Percentiles rank a stretch among this genome's conserved stretches.
Conservation (phyloP, 2,113 vertebrate species). For the Eurypyga helias region DNA sequence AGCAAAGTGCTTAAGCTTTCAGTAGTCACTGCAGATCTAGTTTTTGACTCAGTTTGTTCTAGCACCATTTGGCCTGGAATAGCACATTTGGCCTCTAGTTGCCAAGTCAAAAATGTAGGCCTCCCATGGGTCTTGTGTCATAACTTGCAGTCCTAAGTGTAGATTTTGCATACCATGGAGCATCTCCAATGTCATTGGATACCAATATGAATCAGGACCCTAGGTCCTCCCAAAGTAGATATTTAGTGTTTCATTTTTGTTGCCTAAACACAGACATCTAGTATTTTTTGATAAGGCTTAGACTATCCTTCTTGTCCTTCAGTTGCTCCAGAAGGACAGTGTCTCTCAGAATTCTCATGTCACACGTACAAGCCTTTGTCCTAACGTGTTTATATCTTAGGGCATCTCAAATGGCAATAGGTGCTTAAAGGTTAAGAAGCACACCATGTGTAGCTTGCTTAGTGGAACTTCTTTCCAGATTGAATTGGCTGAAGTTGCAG, state of each 20-base stretch:
- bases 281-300: not conserved
- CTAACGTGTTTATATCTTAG: not conserved
- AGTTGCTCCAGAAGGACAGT: not conserved
- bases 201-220: not conserved
- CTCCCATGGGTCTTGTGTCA: not conserved
- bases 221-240: not conserved
- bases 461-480: not conserved
- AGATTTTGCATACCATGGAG: not conserved
- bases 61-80: not conserved
- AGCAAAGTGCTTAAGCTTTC: not conserved
- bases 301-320: not conserved
- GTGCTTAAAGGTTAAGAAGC: not conserved
- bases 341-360: not conserved
- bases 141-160: not conserved
- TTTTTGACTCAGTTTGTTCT: not conserved
- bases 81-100: not conserved
- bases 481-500: not conserved
- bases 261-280: not conserved
- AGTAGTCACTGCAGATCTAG: not conserved
- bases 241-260: not conserved
- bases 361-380: not conserved
- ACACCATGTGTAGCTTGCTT: not conserved
- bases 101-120: not conserved
- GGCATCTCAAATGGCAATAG: not conserved
- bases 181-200: not conserved